Evolutionary conservation across 2,113 vertebrate genomes (phyloP).

Genomic region (Nycticryphes semicollaris): DNA sequence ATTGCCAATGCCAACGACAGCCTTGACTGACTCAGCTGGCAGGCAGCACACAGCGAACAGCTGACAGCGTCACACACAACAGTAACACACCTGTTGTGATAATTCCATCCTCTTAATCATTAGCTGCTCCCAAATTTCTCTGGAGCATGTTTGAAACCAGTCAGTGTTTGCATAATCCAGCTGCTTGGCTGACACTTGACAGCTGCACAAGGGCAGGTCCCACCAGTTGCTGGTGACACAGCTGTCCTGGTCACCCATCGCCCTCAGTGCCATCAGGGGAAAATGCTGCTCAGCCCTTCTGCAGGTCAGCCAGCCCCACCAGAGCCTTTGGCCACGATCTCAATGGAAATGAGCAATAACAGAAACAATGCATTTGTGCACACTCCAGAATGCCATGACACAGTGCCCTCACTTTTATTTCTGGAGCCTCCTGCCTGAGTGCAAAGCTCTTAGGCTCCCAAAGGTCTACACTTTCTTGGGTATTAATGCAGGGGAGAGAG

Average conservation of each 20-base stretch:
- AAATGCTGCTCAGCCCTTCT: background rate
- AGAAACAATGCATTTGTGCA: background rate
- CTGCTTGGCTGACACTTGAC: background rate
- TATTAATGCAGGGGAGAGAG: background rate
- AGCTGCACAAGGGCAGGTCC: background rate
- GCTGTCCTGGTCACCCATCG: accelerated
- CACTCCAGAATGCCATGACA: background rate
- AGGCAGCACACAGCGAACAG: background rate
- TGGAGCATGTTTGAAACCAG: background rate
- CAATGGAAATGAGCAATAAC: background rate
- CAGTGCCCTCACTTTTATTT: background rate
- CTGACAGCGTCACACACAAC: background rate
- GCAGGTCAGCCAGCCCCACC: background rate
- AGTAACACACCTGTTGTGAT: background rate
- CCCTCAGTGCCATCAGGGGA: accelerated
- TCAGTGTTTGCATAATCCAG: background rate
- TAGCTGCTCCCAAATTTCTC: slow-evolving; percentile 28
- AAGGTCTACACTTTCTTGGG: background rate
- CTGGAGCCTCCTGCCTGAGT: background rate
- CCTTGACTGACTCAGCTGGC: background rate
- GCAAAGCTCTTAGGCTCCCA: background rate
- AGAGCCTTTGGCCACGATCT: background rate
- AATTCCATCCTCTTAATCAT: background rate
- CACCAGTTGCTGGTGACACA: background rate
- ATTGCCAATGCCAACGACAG: background rate